Base-by-base conservation (phyloP, 2,113 vertebrate genomes). In the Cynocephalus volans region DNA sequence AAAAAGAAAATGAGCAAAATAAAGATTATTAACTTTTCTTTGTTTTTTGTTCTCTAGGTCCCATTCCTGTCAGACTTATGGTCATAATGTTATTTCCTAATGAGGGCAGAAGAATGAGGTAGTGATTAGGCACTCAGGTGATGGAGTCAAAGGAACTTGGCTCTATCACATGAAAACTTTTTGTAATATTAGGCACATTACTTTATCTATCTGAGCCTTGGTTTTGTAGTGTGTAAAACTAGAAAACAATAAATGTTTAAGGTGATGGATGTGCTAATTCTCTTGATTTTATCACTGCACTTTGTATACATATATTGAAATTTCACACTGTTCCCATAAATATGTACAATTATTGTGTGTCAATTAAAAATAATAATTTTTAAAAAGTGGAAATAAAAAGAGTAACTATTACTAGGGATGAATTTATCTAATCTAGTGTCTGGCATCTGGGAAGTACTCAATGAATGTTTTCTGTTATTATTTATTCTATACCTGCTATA, bases 1-100 rank as follows among this genome's bases (percentile, higher is more conserved):
- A 95, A 90, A 33, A 75, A 69, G 33, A 90, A 92, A 79, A 77
- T 54, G 41, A 23, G 1, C 60, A 93, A 18, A 93, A 93, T 90
- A 76, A 89, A 84, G 26, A 72, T 64, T 58, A 54, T 5, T 72
- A 84, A 52, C 21, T 48, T 90, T 36, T 65, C 52, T 21, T 52
- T 60, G 19, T 54, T 48, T 89, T 54, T 64, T 84, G 33, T 24
- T 45, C n/a, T 33, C 6, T 41, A n/a, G 1, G 0, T 58, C 45
- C 48, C 54, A 19, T 69, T 54, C 23, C 75, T 83, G 5, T 8
- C 15, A 24, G 8, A 33, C 36, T 62, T 41, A 18, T 77, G 81
- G 52, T 58, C 12, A 62, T 45, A 50, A 67, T 60, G 24, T 60
- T 60, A 67, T 81, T 70, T 81, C 52, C 50, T n/a, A 52, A 64